Evolutionary conservation across 2,113 vertebrate genomes (phyloP).

Genomic region (Zeus faber): DNA sequence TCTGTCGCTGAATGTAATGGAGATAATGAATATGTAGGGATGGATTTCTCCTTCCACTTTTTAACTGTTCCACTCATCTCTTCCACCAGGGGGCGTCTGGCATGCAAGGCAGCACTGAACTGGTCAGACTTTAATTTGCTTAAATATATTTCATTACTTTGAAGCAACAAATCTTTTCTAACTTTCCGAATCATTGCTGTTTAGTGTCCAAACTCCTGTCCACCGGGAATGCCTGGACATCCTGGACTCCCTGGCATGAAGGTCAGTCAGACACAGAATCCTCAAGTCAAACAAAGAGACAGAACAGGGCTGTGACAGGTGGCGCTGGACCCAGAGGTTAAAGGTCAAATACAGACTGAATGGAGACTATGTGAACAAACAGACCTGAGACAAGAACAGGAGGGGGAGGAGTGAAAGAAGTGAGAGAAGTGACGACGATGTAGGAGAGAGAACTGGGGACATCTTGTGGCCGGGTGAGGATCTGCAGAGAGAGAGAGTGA

Average conservation of each 20-base stretch:
- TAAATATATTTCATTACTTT: background rate
- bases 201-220: conserved; percentile 90
- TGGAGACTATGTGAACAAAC: no score
- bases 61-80: background rate
- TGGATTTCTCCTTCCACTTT: background rate
- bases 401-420: no score
- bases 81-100: conserved; percentile 70
- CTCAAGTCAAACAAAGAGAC: no score
- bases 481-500: no score
- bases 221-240: conserved; percentile 84
- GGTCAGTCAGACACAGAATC: conserved; percentile 69
- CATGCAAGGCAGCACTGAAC: conserved; percentile 63
- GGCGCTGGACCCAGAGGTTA: no score
- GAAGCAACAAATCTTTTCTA: background rate
- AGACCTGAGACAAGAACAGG: no score
- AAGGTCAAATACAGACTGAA: no score
- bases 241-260: conserved; percentile 96
- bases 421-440: no score
- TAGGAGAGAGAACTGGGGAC: no score
- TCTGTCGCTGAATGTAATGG: background rate
- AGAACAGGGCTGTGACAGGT: no score
- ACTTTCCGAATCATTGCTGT: conserved; percentile 37
- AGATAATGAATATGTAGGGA: background rate
- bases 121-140: conserved; percentile 59
- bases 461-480: no score